Base-by-base conservation (phyloP, 2,113 vertebrate genomes). In the Columbina picui region DNA sequence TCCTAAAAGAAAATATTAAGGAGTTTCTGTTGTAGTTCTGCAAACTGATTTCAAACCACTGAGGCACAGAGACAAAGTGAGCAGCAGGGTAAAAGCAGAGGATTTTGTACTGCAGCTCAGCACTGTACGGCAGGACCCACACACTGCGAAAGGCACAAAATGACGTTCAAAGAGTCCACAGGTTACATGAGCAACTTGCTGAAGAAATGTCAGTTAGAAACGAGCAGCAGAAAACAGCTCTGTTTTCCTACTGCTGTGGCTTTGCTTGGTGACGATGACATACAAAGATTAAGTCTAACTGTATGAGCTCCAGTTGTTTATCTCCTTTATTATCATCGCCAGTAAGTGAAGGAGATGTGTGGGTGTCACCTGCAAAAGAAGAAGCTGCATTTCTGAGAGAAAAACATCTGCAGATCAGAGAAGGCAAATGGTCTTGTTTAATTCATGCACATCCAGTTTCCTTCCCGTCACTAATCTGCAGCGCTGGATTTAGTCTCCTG, bases 181-280 rank as follows among this genome's bases (percentile, higher is more conserved):
- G 89, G 94, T 82, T 98, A 96, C 81, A 90, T 49, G 87, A 92
- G 76, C 81, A 89, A 71, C 94, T 84, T 92, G 69, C 70, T 90
- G 91, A 96, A 97, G 93, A 98, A 98, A 98, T 94, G 97, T 97
- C 98, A 97, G 97, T 98, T 98, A 96, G 95, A 97, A 97, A 94
- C 1, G 9, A 97, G 92, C 93, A 96, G 94, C 93, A 97, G 96
- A 73, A 97, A 98, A 94, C 95, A 97, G 79, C 90, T 94, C 96
- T 97, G 95, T 97, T 98, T 98, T 98, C 97, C 98, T 98, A 97
- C 53, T 96, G 95, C 94, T 98, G 98, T 97, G 98, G 98, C 97
- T 98, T 98, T 97, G 74, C 95, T 90, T 74, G 82, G 94, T 87
- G 84, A 97, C 0, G 97, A 97, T 98, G 98, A 98, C 97, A 98